Percentiles rank a stretch among this genome's conserved stretches.
These are phyloP conservation scores for Acarapis woodi DNA, from an alignment of 1,140 invertebrate species.

Conservation along the genomic window DNA sequence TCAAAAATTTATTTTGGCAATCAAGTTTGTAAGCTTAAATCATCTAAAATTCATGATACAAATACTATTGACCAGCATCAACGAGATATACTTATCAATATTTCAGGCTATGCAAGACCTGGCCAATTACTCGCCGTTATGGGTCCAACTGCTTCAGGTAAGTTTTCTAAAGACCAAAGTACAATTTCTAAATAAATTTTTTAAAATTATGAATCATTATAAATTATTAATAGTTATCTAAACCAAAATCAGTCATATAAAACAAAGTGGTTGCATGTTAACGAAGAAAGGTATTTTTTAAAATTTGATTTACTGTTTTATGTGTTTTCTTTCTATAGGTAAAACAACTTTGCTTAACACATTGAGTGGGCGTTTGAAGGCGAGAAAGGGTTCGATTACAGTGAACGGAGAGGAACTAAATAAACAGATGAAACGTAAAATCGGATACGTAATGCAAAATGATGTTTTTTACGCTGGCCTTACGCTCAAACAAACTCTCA, in stretches of 20 bases:
- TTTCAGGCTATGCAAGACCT: constrained; percentile 39
- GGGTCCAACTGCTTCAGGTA: constrained; percentile 43
- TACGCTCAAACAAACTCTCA: constrained; percentile 43
- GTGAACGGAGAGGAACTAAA: constrained; percentile 40
- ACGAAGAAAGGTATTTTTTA: constrained; percentile 2
- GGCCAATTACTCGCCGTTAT: constrained; percentile 50
- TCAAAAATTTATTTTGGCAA: no score
- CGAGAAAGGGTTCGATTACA: constrained; percentile 34
- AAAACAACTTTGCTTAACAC: constrained; percentile 52
- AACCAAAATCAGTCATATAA: no score
- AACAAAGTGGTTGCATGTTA: no score
- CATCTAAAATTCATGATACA: no score
- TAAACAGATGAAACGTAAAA: constrained; percentile 39
- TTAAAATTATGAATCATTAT: no score
- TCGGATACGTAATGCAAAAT: constrained; percentile 55
- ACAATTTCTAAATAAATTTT: no score
- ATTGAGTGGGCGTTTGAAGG: constrained; percentile 32
- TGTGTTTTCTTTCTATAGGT: no score
- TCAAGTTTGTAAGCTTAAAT: no score
- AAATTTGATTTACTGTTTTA: constrained; percentile 14
- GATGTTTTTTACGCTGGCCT: constrained; percentile 54
- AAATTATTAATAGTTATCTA: no score
- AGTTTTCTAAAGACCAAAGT: no score
- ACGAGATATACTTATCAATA: constrained; percentile 31
- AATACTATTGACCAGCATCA: no score